Evolutionary conservation across 1,140 invertebrate species (phyloP), one percentile per base, ranked within the genome.

Genomic region (Tyrophagus putrescentiae): DNA sequence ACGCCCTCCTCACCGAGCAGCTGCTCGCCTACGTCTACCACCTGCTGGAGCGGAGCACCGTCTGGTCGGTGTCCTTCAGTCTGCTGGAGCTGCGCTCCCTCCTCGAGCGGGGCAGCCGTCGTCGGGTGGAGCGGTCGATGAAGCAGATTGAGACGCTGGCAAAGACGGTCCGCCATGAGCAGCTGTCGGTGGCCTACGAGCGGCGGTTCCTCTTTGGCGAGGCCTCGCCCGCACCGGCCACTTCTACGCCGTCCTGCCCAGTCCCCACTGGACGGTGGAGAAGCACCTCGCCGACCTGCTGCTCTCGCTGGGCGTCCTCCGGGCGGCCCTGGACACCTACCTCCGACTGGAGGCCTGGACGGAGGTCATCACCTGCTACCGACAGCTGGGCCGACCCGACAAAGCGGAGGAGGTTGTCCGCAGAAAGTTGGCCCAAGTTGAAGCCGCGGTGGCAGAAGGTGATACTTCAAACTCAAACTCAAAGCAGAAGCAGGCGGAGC

Each of bases 341-440:
- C 74, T 84, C 23, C 73, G 79, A 48, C 74, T 94, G 9, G 76
- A 87, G 62, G 71, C 85, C n/a, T 97, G 91, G 92, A 87, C 95
- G 65, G 82, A 94, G 69, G 85, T 92, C 18, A 87, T 97, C 62
- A 76, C 79, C 1, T 97, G 92, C 74, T 95, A 95, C 67, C 85
- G 84, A 21, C 21, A 45, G 32, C 74, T 74, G 60, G 62, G 54
- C 23, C 50, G 65, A 33, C 18, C 58, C n/a, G 64, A 68, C 16
- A 68, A 86, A 80, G 89, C 92, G 9, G 86, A 87, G 28, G 84
- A 88, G 71, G 76, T 96, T 57, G 90, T 96, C 64, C 72, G 80
- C 50, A 79, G 89, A 69, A 82, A 92, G 70, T 71, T 96, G 54
- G 76, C 79, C 5, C 80, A 84, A 61, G 79, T 85, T 48, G 83